Evolutionary conservation across 2,113 vertebrate species (phyloP), one percentile per base, ranked within the genome.

Genomic region (Galbula dea): DNA sequence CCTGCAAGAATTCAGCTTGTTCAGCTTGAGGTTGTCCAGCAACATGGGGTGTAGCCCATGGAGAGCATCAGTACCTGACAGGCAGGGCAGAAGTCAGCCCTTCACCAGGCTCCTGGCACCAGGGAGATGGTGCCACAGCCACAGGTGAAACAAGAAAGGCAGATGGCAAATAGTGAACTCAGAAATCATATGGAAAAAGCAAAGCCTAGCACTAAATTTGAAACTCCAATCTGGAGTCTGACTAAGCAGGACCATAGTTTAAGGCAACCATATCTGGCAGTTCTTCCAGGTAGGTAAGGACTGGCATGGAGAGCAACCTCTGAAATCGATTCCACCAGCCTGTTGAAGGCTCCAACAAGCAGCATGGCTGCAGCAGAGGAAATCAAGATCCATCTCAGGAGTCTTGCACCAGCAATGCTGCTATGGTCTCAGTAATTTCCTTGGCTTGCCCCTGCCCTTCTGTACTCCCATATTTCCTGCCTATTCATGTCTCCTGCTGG

Each of bases 381-480:
- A 51, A 55, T 10, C 29, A 61, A 69, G 36, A 26, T 18, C 18
- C 19, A 23, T 10, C 17, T 76, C 52, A 58, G 61, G 57, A 74
- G 37, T 27, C 41, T 19, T 48, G 15, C 36, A 46, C 22, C 46
- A 81, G n/a, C 63, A 72, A 7, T 9, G 18, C 46, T 36, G 27
- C 32, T 77, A 15, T 2, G 6, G 10, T 43, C 74, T 61, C 37
- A 18, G 69, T 1, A 1, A 5, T 27, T 30, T 67, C 43, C 52
- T 23, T 0, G 0, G 32, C 30, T n/a, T 22, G n/a, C 24, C 30
- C 41, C 20, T 37, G 43, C 26, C 46, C 30, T 2, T 0, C 52
- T 46, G 19, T 19, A n/a, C n/a, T 65, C 49, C 49, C 12, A 1
- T 4, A 20, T 67, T 52, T 67, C 46, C 82, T 67, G 48, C 23